Percentiles rank a stretch among this genome's conserved stretches.
phyloP scores from a whole-genome alignment of 2,888 invertebrate genomes.

The Drosophila mayaguana region DNA sequence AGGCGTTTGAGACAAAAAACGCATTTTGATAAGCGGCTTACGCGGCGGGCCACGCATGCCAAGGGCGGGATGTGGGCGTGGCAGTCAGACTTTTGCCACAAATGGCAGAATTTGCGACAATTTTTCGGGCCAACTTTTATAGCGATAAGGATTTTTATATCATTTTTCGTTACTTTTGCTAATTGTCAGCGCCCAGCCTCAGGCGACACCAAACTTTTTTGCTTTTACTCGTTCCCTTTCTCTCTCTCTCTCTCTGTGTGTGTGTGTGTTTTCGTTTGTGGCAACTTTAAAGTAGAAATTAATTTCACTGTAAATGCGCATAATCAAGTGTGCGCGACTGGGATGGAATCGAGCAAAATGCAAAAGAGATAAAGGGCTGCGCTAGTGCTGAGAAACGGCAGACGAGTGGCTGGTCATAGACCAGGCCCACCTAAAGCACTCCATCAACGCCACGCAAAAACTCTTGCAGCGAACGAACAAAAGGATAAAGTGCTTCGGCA shows the following conservation, averaged over 20 bases:
- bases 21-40: slow-evolving; percentile 73
- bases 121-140: slow-evolving; percentile 42
- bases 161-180: slow-evolving; percentile 61
- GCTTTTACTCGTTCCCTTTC: slow-evolving; percentile 20
- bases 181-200: slow-evolving; percentile 69
- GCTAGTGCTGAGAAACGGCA: slow-evolving; percentile 5
- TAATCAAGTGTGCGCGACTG: slow-evolving; percentile 65
- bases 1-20: slow-evolving; percentile 35
- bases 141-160: slow-evolving; percentile 38
- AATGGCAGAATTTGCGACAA: slow-evolving; percentile 48
- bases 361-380: slow-evolving; percentile 29
- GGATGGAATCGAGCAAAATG: slow-evolving; percentile 2
- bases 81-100: slow-evolving; percentile 29
- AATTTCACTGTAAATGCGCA: slow-evolving; percentile 78
- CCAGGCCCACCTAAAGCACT: slow-evolving; percentile 25
- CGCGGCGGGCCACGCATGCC: slow-evolving; percentile 18
- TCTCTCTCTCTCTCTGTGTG: neutral
- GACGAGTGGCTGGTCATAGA: slow-evolving; percentile 5
- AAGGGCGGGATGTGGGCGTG: slow-evolving; percentile 5
- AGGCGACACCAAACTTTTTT: slow-evolving; percentile 63
- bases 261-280: slow-evolving; percentile 5
- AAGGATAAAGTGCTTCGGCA: slow-evolving; percentile 60
- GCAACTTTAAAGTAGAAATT: slow-evolving; percentile 73
- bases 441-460: slow-evolving; percentile 63
- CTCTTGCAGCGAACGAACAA: slow-evolving; percentile 44